phyloP scores from a whole-genome alignment of 2,113 vertebrate species.

The Entelurus aequoreus region DNA sequence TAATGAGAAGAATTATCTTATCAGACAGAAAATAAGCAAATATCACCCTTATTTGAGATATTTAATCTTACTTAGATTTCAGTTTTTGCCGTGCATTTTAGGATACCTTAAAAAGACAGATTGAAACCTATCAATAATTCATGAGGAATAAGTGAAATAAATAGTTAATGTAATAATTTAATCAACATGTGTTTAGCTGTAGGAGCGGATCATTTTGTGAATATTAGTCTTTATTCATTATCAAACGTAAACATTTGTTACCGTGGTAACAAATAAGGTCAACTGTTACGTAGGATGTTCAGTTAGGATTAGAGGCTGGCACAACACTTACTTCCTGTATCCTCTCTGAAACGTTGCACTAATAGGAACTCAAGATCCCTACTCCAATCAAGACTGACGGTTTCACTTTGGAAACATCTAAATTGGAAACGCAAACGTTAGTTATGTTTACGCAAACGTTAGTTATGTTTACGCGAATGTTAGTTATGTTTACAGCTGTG shows the following conservation, averaged over 20 bases:
- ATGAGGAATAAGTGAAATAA: too few species aligned
- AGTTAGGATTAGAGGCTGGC: background rate
- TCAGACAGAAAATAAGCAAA: too few species aligned
- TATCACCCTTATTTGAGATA: too few species aligned
- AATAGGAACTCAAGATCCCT: background rate
- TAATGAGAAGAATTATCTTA: too few species aligned
- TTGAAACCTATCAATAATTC: too few species aligned
- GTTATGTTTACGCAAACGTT: constrained; percentile 74
- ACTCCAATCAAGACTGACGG: background rate
- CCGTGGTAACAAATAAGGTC: constrained; percentile 4
- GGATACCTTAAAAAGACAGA: too few species aligned
- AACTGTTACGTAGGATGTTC: background rate
- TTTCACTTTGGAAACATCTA: constrained; percentile 4
- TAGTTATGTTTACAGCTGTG: constrained; percentile 59
- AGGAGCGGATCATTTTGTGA: background rate
- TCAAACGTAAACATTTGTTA: background rate
- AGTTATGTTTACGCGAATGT: constrained; percentile 64
- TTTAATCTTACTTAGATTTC: too few species aligned
- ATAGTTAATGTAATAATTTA: too few species aligned
- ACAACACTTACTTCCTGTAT: constrained; percentile 9
- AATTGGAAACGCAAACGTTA: constrained; percentile 12
- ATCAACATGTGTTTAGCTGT: background rate
- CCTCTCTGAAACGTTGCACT: constrained; percentile 1
- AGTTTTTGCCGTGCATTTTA: too few species aligned
- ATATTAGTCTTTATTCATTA: background rate